Conservation (phyloP, 2,888 invertebrate genomes). For the Bugula neritina region DNA sequence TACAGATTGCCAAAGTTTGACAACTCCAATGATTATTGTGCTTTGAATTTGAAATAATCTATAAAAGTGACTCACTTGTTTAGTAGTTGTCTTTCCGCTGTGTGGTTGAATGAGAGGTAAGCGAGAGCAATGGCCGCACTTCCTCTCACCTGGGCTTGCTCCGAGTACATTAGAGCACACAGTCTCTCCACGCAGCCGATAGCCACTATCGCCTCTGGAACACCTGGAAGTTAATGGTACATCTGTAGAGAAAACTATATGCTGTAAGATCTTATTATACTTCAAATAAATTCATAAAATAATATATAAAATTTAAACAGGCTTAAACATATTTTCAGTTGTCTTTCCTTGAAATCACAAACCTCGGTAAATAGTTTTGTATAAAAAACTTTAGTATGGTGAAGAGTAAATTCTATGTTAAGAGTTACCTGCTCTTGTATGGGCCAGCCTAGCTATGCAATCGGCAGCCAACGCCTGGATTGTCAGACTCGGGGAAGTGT, state of each 20-base stretch:
- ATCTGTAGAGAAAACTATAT: too few relatives aligned
- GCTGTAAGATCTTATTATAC: too few relatives aligned
- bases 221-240: too few relatives aligned
- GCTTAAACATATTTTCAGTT: too few relatives aligned
- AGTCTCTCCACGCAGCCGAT: constrained; percentile 44
- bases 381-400: too few relatives aligned
- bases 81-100: constrained; percentile 47
- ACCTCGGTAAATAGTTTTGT: too few relatives aligned
- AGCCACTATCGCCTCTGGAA: constrained; percentile 49
- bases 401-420: too few relatives aligned
- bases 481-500: constrained; percentile 40
- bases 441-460: constrained; percentile 48
- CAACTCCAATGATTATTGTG: neutral
- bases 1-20: neutral
- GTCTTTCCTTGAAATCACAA: too few relatives aligned
- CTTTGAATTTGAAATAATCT: too few relatives aligned
- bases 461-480: constrained; percentile 45
- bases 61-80: constrained; percentile 42
- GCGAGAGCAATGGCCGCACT: constrained; percentile 50
- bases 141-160: constrained; percentile 44
- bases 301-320: too few relatives aligned
- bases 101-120: constrained; percentile 48
- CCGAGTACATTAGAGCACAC: constrained; percentile 39
- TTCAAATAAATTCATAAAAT: too few relatives aligned
- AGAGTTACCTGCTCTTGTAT: constrained; percentile 48